Base-by-base conservation (phyloP, 1,140 invertebrate species). In the Drosophila sucinea region DNA sequence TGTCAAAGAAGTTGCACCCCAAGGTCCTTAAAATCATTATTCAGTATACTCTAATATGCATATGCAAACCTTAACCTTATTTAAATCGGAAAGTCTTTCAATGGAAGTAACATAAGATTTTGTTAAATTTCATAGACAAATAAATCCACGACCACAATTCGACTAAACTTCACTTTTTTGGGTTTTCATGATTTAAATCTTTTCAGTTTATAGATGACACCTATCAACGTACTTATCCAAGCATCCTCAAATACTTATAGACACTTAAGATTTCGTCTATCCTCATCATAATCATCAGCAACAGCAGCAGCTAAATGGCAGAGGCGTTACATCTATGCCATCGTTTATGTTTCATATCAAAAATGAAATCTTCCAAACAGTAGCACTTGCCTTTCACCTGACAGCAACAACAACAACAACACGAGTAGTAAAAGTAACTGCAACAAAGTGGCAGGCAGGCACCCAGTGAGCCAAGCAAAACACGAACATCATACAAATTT, bases 381-480 rank as follows among this genome's bases (percentile, higher is more conserved):
- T 79, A 71, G 75, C 71, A 61, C 60, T 76, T 65, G 75, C 80
- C 71, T 82, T 82, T 82, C 80, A 76, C 57, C 65, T 68, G 77
- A 75, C 73, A 66, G 76, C 79, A 67, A 51, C 44, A 47, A 47
- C 7, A 47, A 47, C 35, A 10, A 38, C 8, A 11, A 38, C 8
- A 38, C 44, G 5, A 10, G 44, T 3, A 51, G 44, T 51, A 51
- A 51, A 51, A 51, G 44, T 51, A 51, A 51, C 23, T 51, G 44
- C 44, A 51, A 27, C 23, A 51, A 25, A 23, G 44, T n/a, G 62
- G 67, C 77, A 67, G 73, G 29, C 77, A 81, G 71, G 68, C 67
- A 60, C 75, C 79, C 75, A 70, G 57, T 65, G 70, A 41, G 71
- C 70, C 75, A 82, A 63, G 75, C 79, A 67, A 79, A 54, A 38